Evolutionary conservation across 2,888 invertebrate species (phyloP), one percentile per base, ranked within the genome.

Genomic region (Polydrusus cervinus): DNA sequence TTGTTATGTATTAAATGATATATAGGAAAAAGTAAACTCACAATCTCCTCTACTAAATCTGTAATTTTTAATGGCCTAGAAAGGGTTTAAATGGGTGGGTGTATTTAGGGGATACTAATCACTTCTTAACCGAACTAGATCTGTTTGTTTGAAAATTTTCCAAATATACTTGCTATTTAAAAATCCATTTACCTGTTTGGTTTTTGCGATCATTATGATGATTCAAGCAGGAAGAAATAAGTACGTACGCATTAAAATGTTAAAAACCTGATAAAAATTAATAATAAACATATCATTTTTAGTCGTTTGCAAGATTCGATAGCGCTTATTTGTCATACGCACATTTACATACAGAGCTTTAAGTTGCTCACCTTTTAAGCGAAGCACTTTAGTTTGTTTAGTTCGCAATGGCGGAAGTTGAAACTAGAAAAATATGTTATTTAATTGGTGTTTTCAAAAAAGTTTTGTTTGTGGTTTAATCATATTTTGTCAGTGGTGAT

Each of bases 361-460:
- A n/a, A 30, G 20, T n/a, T 20, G 53, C 25, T 53, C 13, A 53
- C 53, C 53, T 53, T 53, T 53, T 53, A 53, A 53, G 53, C 25
- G 30, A 53, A 30, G 30, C 13, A n/a, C 30, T 53, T 68, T 16
- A 57, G 43, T 43, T 40, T 43, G n/a, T n/a, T 43, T 13, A 9
- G 40, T 11, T 40, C 7, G 1, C 9, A 11, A 11, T 6, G 9
- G 2, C 2, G 40, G 40, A 40, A 40, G 40, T 25, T 25, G 5
- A 25, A 25, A 25, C 40, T 8, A 8, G 40, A 6, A 40, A 40
- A 40, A 40, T 1, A 9, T 43, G 11, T 43, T 6, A 1, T 13
- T 43, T 10, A n/a, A 13, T 1, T n/a, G 6, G 6, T 43, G 6
- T 43, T 13, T 1, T 1, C 1, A 40, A 11, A 11, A 40, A 40